Percentiles rank a stretch among this genome's conserved stretches.
phyloP scores from a whole-genome alignment of 2,888 invertebrate genomes.

The Stenolophus ochropezus region DNA sequence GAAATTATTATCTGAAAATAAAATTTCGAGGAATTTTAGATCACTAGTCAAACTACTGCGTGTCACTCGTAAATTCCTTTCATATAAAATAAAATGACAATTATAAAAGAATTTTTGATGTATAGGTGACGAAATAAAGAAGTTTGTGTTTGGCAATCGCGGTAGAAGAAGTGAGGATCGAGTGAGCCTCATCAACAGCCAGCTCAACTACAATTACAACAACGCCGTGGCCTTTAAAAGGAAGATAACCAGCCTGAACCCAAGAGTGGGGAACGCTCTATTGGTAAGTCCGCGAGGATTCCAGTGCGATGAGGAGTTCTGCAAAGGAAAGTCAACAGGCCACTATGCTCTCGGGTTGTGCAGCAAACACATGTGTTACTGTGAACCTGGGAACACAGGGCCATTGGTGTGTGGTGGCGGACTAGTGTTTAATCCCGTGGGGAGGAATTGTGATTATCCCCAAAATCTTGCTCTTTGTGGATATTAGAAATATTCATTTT shows the following conservation, averaged over 20 bases:
- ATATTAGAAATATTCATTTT: background rate
- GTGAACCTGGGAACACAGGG: background rate
- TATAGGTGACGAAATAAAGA: background rate
- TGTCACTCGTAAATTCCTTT: too few species aligned
- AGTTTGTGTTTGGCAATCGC: background rate
- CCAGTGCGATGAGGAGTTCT: background rate
- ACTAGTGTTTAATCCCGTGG: background rate
- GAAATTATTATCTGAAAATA: too few species aligned
- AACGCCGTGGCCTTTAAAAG: background rate
- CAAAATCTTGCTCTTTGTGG: background rate
- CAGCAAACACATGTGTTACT: background rate
- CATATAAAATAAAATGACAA: too few species aligned
- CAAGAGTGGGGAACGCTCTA: background rate
- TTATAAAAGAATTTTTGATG: too few species aligned
- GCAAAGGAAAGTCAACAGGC: background rate
- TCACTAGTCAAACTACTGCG: too few species aligned
- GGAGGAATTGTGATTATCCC: slow-evolving; percentile 7
- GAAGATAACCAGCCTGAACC: background rate
- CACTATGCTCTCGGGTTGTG: slow-evolving; percentile 1
- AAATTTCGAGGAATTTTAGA: too few species aligned
- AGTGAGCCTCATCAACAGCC: background rate
- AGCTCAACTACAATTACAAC: background rate
- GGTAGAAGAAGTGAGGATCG: background rate
- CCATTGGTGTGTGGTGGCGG: background rate
- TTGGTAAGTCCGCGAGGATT: background rate